These are phyloP conservation scores for Gonioctena quinquepunctata DNA, from an alignment of 1,140 invertebrate genomes.

Conservation along the genomic window DNA sequence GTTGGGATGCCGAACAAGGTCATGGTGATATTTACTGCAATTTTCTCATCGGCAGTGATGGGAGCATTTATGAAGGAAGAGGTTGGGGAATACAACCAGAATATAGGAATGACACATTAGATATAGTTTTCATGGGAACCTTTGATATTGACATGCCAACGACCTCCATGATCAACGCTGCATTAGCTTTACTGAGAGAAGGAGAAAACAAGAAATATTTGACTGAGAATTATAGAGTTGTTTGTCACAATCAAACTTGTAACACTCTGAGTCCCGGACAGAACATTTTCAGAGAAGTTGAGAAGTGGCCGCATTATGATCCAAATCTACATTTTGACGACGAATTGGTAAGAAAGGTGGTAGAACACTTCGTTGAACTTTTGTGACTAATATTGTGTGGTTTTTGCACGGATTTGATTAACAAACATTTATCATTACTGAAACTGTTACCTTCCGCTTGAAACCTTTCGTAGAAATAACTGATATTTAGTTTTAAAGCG, in stretches of 20 bases:
- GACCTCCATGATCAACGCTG: slow-evolving; percentile 43
- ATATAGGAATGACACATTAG: slow-evolving; percentile 57
- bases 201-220: not conserved
- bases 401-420: not conserved
- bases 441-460: too few species aligned
- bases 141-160: slow-evolving; percentile 50
- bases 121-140: slow-evolving; percentile 58
- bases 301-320: slow-evolving; percentile 46
- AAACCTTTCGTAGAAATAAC: too few species aligned
- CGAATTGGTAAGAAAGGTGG: not conserved
- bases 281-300: slow-evolving; percentile 42
- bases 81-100: slow-evolving; percentile 64
- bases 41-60: slow-evolving; percentile 71
- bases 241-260: slow-evolving; percentile 58
- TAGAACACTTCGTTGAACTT: not conserved
- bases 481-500: too few species aligned
- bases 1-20: slow-evolving; percentile 43
- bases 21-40: slow-evolving; percentile 63
- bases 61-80: slow-evolving; percentile 65
- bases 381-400: not conserved
- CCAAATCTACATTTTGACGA: not conserved
- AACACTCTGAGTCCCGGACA: slow-evolving; percentile 50
- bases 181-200: not conserved
- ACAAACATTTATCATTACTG: too few species aligned
- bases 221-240: slow-evolving; percentile 53